Conservation (phyloP, 2,113 vertebrate species). For the Oxygymnocypris stewartii region DNA sequence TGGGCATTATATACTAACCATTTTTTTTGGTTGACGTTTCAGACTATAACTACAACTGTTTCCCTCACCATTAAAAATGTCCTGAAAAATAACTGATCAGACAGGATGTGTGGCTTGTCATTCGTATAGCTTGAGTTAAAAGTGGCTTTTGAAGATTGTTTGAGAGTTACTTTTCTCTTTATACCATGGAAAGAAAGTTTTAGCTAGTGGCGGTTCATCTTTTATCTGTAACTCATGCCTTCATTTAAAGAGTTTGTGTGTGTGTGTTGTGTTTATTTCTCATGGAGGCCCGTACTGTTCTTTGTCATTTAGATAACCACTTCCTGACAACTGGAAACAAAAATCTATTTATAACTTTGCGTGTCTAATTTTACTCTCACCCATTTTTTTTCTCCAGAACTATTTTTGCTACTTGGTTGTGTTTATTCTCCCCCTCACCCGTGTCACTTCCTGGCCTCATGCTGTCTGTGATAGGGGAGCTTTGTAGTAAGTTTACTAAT, state of each 20-base stretch:
- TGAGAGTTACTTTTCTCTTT: background rate
- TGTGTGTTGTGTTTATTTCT: conserved; percentile 33
- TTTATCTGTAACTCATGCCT: background rate
- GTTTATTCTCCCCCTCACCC: conserved; percentile 57
- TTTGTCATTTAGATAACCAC: conserved; percentile 61
- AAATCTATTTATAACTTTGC: conserved; percentile 70
- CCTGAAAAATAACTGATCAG: background rate
- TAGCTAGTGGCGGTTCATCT: background rate
- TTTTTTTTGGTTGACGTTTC: background rate
- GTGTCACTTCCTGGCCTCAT: conserved; percentile 70
- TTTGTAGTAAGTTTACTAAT: background rate
- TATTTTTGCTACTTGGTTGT: conserved; percentile 60
- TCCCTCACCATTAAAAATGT: background rate
- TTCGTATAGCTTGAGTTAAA: background rate
- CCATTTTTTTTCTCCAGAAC: conserved; percentile 57
- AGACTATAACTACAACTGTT: background rate
- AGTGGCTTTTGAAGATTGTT: conserved; percentile 4
- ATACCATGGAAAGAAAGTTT: background rate
- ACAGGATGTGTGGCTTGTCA: background rate
- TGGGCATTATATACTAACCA: background rate
- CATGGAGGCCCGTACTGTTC: conserved; percentile 69
- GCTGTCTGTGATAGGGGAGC: background rate
- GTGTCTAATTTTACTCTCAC: conserved; percentile 66
- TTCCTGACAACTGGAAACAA: conserved; percentile 67
- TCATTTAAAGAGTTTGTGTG: background rate